Evolutionary conservation across 1,140 invertebrate species (phyloP).

Genomic region (Pseudobourletiella spinata): DNA sequence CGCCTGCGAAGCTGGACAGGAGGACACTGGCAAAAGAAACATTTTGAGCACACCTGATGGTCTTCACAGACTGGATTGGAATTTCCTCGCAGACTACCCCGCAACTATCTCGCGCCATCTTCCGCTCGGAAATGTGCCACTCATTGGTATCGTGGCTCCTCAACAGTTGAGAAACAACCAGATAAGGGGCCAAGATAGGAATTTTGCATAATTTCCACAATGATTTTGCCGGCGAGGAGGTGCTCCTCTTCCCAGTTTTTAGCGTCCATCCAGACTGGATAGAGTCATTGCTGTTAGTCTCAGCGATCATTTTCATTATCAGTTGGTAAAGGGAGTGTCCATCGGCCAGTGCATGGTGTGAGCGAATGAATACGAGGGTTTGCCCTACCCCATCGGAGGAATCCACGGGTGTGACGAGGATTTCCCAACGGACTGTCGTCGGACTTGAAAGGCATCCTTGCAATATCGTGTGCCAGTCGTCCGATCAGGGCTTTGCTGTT

Average conservation of each 20-base stretch:
- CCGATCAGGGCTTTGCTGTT: background rate
- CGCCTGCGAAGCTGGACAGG: background rate
- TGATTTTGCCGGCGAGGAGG: background rate
- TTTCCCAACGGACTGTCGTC: background rate
- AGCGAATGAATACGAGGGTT: background rate
- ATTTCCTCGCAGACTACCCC: background rate
- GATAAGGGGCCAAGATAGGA: background rate
- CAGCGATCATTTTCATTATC: background rate
- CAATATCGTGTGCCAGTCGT: background rate
- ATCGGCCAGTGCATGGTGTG: background rate
- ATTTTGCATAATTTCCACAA: too few species aligned
- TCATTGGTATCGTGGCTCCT: background rate
- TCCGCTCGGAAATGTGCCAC: background rate
- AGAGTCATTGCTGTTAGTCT: background rate
- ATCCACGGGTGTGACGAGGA: background rate
- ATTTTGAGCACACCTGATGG: background rate
- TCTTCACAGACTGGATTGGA: background rate
- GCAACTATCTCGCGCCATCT: background rate
- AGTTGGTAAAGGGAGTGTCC: background rate
- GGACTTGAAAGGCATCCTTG: background rate
- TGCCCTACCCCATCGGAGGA: background rate
- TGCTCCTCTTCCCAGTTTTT: background rate
- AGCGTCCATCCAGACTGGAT: background rate
- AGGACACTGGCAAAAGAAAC: background rate
- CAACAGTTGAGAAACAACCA: background rate